These are phyloP conservation scores for Brachionus calyciflorus DNA, from an alignment of 1,140 invertebrate species.

Conservation along the genomic window DNA sequence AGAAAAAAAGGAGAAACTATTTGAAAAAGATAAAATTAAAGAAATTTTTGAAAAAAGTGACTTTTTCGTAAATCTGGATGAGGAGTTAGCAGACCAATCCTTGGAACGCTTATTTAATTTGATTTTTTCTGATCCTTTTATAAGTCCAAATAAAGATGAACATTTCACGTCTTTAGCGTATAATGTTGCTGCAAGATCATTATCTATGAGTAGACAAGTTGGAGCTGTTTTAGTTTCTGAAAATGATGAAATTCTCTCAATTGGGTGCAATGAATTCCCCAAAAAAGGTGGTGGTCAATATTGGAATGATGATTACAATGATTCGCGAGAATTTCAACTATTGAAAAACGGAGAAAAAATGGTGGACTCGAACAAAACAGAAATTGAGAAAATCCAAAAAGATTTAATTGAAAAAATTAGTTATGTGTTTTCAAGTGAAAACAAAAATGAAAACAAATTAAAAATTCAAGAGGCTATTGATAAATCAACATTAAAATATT, in stretches of 20 bases:
- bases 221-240: not conserved
- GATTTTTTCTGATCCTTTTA: not conserved
- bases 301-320: not conserved
- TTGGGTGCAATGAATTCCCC: not conserved
- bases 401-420: not conserved
- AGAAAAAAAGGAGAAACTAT: not conserved
- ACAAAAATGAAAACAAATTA: not conserved
- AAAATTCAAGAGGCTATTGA: not conserved
- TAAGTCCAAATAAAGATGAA: not conserved
- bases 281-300: constrained; percentile 6
- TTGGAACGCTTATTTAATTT: not conserved
- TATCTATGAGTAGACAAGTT: not conserved
- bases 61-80: not conserved
- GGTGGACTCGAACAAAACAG: not conserved
- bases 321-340: not conserved
- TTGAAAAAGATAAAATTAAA: not conserved
- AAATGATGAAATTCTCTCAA: not conserved
- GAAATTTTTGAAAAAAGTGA: not conserved
- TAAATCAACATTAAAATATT: not conserved
- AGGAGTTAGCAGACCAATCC: not conserved
- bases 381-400: not conserved
- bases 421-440: not conserved
- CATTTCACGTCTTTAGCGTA: not conserved
- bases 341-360: not conserved
- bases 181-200: not conserved